A percentile compares a stretch with the other conserved stretches of the same genome.
Evolutionary conservation across 2,797 vertebrate genomes (phyloP).

Genomic region (Bovichtus diacanthus): DNA sequence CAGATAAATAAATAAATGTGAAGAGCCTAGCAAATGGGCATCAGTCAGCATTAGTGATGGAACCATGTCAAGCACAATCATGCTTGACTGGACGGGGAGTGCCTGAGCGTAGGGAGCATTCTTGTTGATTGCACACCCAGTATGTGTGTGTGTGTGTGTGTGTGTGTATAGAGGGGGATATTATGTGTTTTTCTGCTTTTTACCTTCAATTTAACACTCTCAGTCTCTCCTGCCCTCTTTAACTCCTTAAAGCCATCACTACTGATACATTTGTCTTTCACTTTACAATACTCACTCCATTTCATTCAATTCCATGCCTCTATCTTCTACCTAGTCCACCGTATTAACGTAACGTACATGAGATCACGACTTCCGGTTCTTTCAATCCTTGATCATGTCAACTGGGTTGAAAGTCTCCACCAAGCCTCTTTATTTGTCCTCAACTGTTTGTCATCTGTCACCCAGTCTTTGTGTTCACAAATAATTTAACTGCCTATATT

Average conservation of each 20-base stretch:
- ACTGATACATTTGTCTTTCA: slow-evolving; percentile 33
- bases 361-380: slow-evolving; percentile 4
- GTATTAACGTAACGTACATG: neutral
- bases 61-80: slow-evolving; percentile 80
- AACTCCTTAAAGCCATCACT: slow-evolving; percentile 29
- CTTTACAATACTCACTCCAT: slow-evolving; percentile 14
- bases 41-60: slow-evolving; percentile 85
- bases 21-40: slow-evolving; percentile 80
- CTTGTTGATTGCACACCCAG: slow-evolving; percentile 70
- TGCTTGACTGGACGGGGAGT: slow-evolving; percentile 75
- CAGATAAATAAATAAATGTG: slow-evolving; percentile 87
- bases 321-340: slow-evolving; percentile 16
- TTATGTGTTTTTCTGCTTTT: slow-evolving; percentile 30
- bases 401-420: neutral
- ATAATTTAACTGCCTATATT: neutral
- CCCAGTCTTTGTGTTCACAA: neutral
- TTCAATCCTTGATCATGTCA: neutral
- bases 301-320: slow-evolving; percentile 30
- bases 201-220: slow-evolving; percentile 56
- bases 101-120: slow-evolving; percentile 63
- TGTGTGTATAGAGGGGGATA: neutral
- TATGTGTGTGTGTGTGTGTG: slow-evolving; percentile 26
- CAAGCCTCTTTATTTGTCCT: neutral
- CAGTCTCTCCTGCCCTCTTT: slow-evolving; percentile 29
- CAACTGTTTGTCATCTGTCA: neutral